Evolutionary conservation across 2,888 invertebrate species (phyloP), one percentile per base, ranked within the genome.

Genomic region (Steromphala cineraria): DNA sequence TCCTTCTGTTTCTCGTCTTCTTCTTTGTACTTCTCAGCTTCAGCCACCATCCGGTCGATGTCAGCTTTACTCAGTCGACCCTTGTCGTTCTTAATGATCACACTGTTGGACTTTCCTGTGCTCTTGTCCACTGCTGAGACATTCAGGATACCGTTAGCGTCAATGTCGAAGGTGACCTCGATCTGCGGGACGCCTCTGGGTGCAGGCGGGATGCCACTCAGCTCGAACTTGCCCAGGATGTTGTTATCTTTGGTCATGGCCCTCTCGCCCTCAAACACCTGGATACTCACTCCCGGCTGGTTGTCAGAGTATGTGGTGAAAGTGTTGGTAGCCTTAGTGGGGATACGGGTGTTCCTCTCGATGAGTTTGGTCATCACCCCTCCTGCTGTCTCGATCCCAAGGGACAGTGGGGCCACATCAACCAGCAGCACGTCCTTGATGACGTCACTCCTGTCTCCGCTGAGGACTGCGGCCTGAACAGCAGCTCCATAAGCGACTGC

Each of bases 221-320:
- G 82, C 21, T 92, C 89, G 67, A 92, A 91, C 55, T 76, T 85
- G 5, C 92, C 92, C 76, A 92, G 86, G 40, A 84, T 82, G 83
- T 98, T 97, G 95, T 98, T 98, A 93, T 98, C 98, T 93, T 96
- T 97, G 90, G 98, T 98, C 98, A 98, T 97, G 78, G 97, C 97
- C 88, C 98, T 96, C 94, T 98, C 98, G 84, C 97, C 98, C 94
- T 98, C 98, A 92, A 96, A 98, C 0, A 98, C 97, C 80, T 89
- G 89, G 53, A 90, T 88, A 81, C 81, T 84, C 15, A 90, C 89
- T 5, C 87, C 89, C 10, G 91, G 90, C 92, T 98, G 98, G 90
- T 98, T 98, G 94, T 98, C 98, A 19, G 97, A 95, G 92, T 97
- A 98, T 0, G 98, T 98, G 3, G 97, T 97, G 92, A 98, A 98